Conservation (phyloP, 1,140 invertebrate species). For the Magallana angulata region DNA sequence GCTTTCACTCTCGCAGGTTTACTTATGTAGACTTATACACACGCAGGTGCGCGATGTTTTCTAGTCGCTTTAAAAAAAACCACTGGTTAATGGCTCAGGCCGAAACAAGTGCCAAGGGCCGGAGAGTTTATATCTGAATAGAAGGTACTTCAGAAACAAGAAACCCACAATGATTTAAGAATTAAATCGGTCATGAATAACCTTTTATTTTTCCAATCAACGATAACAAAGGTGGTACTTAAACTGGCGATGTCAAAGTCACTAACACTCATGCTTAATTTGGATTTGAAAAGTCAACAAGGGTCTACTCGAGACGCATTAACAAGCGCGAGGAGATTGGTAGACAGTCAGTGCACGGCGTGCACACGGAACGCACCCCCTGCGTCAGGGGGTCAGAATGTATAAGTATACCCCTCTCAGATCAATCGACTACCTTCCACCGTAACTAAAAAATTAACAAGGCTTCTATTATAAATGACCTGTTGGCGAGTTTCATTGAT, state of each 20-base stretch:
- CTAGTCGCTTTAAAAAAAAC: slow-evolving; percentile 27
- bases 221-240: slow-evolving; percentile 30
- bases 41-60: slow-evolving; percentile 52
- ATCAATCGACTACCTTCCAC: slow-evolving; percentile 22
- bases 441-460: slow-evolving; percentile 2
- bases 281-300: slow-evolving; percentile 60
- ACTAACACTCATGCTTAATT: slow-evolving; percentile 54
- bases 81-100: slow-evolving; percentile 45
- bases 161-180: slow-evolving; percentile 50
- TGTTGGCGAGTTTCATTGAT: not conserved
- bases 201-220: slow-evolving; percentile 38
- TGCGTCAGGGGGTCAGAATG: not conserved
- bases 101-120: slow-evolving; percentile 47
- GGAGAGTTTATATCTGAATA: not conserved
- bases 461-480: slow-evolving; percentile 21
- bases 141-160: slow-evolving; percentile 39
- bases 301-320: slow-evolving; percentile 38
- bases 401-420: not conserved
- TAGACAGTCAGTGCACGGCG: not conserved
- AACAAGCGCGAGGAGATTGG: not conserved
- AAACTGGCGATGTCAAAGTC: slow-evolving; percentile 26
- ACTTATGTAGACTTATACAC: slow-evolving; percentile 49
- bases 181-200: slow-evolving; percentile 46
- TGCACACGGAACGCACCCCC: slow-evolving; percentile 7
- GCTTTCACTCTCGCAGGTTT: slow-evolving; percentile 29